phyloP scores from a whole-genome alignment of 1,140 invertebrate genomes.

The Pogonognathellus flavescens region DNA sequence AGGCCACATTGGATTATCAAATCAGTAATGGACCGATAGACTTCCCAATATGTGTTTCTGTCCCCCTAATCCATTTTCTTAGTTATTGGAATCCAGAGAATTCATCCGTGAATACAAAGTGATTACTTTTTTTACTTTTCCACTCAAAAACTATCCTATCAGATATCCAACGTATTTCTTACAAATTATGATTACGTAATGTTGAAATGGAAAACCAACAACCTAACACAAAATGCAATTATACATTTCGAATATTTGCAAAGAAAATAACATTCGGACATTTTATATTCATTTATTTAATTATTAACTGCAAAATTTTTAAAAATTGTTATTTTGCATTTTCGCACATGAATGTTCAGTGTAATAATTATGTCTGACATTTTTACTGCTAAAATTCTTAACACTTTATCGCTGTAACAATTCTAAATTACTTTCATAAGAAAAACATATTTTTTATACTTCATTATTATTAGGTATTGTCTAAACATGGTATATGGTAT shows the following conservation, averaged over 20 bases:
- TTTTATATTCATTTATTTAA: too few species aligned
- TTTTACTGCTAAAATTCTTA: too few species aligned
- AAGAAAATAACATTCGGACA: neutral
- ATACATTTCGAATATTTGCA: neutral
- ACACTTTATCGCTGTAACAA: too few species aligned
- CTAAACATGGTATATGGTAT: too few species aligned
- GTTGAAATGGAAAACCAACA: neutral
- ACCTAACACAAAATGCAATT: neutral
- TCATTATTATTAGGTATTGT: too few species aligned
- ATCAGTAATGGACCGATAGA: slow-evolving; percentile 42
- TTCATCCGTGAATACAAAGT: neutral
- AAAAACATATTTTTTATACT: too few species aligned
- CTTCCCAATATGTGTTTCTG: slow-evolving; percentile 32
- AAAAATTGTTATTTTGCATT: too few species aligned
- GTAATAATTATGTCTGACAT: too few species aligned
- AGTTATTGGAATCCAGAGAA: slow-evolving; percentile 16
- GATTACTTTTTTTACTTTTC: neutral
- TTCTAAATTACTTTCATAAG: too few species aligned
- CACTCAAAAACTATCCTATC: neutral
- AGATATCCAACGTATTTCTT: neutral
- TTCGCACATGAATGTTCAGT: too few species aligned
- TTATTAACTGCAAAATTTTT: too few species aligned
- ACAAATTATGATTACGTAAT: neutral
- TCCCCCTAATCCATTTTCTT: slow-evolving; percentile 1
- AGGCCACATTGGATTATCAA: slow-evolving; percentile 43